Evolutionary conservation across 2,113 vertebrate species (phyloP).

Genomic region (Phylloscopus trochilus): DNA sequence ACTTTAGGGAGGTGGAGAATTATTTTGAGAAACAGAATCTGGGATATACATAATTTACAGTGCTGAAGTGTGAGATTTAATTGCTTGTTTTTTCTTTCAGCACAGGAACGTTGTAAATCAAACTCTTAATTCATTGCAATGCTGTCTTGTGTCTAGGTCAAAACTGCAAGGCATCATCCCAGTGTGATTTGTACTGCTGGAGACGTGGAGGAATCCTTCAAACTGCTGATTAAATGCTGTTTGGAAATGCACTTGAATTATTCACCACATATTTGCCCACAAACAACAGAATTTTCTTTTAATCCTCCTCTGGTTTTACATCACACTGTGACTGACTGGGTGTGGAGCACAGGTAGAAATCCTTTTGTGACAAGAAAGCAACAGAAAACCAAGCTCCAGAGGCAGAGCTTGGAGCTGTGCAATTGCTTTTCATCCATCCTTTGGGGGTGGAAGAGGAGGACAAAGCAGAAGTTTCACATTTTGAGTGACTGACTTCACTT

Average conservation of each 20-base stretch:
- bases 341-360: neutral
- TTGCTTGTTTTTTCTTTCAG: neutral
- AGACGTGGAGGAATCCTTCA: neutral
- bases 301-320: neutral
- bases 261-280: neutral
- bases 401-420: neutral
- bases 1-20: neutral
- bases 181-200: neutral
- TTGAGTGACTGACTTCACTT: neutral
- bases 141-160: neutral
- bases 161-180: neutral
- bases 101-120: neutral
- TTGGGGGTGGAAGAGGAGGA: neutral
- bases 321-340: neutral
- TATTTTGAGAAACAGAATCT: neutral
- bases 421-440: neutral
- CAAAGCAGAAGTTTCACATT: neutral
- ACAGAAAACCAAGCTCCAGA: neutral
- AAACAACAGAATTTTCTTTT: neutral
- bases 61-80: neutral
- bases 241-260: neutral
- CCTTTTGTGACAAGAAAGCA: neutral
- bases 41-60: neutral
- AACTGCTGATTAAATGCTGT: neutral
- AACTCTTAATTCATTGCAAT: neutral